Conservation (phyloP, 1,140 invertebrate species). For the Papilio glaucus region DNA sequence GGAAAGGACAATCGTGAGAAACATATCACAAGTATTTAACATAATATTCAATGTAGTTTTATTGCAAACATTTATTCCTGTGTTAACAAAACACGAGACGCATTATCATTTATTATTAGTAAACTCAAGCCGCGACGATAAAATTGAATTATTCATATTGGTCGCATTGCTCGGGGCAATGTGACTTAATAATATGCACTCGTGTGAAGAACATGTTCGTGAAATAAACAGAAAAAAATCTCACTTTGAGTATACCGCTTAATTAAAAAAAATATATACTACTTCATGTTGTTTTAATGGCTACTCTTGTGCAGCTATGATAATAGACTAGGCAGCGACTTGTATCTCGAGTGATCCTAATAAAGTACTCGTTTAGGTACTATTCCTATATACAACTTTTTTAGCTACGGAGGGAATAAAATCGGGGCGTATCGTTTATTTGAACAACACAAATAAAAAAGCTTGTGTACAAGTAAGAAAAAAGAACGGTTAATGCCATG, state of each 20-base stretch:
- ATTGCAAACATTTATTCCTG: no score
- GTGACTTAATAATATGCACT: constrained; percentile 18
- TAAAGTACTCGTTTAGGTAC: neutral
- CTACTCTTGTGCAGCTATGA: constrained; percentile 4
- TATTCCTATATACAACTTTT: constrained; percentile 21
- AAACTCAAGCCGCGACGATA: neutral
- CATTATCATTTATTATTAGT: neutral
- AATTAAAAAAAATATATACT: constrained; percentile 15
- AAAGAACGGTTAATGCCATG: no score
- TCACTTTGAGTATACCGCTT: constrained; percentile 15
- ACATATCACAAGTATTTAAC: no score
- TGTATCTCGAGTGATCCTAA: neutral
- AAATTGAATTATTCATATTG: constrained; percentile 21
- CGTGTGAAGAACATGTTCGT: constrained; percentile 1
- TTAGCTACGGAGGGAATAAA: no score
- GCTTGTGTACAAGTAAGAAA: no score
- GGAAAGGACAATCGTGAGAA: no score
- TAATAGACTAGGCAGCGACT: neutral
- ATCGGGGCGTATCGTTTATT: no score
- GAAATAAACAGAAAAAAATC: constrained; percentile 19
- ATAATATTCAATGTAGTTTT: no score
- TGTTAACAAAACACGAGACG: no score
- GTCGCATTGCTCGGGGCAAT: neutral
- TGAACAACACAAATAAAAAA: no score
- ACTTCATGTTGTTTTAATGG: constrained; percentile 19